Evolutionary conservation across 2,113 vertebrate genomes (phyloP).

Genomic region (Brachypodius melanocephalos): DNA sequence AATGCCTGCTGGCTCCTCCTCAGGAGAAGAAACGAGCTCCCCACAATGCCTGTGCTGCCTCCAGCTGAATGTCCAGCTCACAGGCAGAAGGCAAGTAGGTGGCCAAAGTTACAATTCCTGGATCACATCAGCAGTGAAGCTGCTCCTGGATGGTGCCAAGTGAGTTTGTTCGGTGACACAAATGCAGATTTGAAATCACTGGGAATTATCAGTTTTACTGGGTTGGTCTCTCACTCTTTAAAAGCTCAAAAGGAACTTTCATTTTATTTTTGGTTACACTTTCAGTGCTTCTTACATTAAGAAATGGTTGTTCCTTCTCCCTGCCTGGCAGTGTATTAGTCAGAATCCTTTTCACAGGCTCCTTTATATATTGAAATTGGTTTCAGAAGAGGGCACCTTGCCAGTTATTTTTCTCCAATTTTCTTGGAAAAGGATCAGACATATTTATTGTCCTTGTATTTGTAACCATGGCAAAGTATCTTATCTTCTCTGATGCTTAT

Average conservation of each 20-base stretch:
- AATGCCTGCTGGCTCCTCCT: neutral
- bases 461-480: constrained; percentile 41
- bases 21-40: neutral
- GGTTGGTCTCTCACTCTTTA: neutral
- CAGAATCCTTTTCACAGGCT: neutral
- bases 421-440: constrained; percentile 3
- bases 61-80: neutral
- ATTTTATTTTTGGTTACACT: constrained; percentile 12
- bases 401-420: constrained; percentile 12
- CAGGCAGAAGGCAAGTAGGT: neutral
- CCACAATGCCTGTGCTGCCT: fast-evolving
- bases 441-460: constrained; percentile 31
- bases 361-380: neutral
- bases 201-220: neutral
- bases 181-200: neutral
- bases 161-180: neutral
- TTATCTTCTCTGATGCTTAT: constrained; percentile 1
- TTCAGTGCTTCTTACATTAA: neutral
- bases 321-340: neutral
- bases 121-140: neutral
- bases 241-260: neutral
- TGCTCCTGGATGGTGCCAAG: neutral
- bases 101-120: neutral
- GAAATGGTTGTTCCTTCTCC: neutral
- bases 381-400: neutral